Evolutionary conservation across 2,113 vertebrate genomes (phyloP).

Genomic region (Oxyruncus cristatus): DNA sequence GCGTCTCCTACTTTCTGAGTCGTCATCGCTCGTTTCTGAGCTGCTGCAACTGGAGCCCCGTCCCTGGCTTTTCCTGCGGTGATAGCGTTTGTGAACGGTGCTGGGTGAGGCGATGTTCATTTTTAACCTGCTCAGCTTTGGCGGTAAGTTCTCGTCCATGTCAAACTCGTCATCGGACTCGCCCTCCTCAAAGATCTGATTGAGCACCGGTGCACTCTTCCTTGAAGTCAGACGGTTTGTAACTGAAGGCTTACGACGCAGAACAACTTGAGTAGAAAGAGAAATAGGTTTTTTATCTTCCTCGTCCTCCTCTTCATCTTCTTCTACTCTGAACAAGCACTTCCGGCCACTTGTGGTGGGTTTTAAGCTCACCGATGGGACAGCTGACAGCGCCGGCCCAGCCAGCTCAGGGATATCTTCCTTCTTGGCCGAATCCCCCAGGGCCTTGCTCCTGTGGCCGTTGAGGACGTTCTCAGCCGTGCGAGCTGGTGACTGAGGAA

Average conservation of each 20-base stretch:
- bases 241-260: constrained; percentile 92
- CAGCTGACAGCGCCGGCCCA: constrained; percentile 53
- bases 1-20: constrained; percentile 91
- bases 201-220: constrained; percentile 94
- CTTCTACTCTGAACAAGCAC: constrained; percentile 92
- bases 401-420: constrained; percentile 81
- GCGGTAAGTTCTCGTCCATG: constrained; percentile 92
- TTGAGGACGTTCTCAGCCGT: constrained; percentile 88
- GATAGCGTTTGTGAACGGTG: constrained; percentile 89
- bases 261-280: constrained; percentile 86
- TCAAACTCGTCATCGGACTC: constrained; percentile 96
- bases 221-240: constrained; percentile 93
- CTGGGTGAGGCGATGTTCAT: constrained; percentile 94
- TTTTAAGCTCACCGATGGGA: constrained; percentile 60
- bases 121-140: constrained; percentile 92
- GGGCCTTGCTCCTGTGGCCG: constrained; percentile 86
- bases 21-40: constrained; percentile 95
- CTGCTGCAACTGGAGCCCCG: constrained; percentile 95
- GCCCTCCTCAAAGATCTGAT: constrained; percentile 96
- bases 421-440: constrained; percentile 81
- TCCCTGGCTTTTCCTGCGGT: constrained; percentile 92
- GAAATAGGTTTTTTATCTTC: constrained; percentile 87
- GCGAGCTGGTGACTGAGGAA: constrained; percentile 88
- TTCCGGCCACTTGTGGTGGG: constrained; percentile 81
- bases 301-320: constrained; percentile 94